A percentile compares a stretch with the other conserved stretches of the same genome.
phyloP scores from a whole-genome alignment of 1,140 invertebrate species.

The Ptiloglossa arizonensis region DNA sequence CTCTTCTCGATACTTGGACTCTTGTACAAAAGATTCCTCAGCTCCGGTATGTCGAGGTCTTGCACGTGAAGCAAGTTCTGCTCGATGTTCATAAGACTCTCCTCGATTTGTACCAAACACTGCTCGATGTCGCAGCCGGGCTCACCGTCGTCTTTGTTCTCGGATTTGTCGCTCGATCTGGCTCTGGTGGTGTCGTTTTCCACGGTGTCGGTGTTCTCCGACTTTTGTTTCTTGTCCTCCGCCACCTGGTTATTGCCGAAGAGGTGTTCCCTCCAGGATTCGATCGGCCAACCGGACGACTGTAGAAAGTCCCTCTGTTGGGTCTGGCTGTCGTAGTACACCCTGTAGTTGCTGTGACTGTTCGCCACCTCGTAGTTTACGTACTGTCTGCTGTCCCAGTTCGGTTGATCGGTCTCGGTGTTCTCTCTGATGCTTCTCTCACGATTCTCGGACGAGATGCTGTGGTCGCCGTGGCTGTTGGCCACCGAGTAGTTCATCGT shows the following conservation, averaged over 20 bases:
- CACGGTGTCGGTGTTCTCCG: background rate
- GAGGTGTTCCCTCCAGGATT: constrained; percentile 29
- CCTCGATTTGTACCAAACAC: constrained; percentile 73
- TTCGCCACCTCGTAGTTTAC: constrained; percentile 70
- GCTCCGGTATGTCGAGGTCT: constrained; percentile 71
- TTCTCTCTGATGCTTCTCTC: constrained; percentile 36
- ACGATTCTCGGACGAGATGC: constrained; percentile 43
- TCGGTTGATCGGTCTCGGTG: constrained; percentile 39
- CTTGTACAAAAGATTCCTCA: constrained; percentile 71
- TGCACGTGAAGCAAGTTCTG: constrained; percentile 73
- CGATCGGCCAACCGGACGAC: constrained; percentile 21
- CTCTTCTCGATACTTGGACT: constrained; percentile 70
- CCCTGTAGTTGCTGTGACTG: constrained; percentile 71
- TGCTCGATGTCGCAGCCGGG: constrained; percentile 72
- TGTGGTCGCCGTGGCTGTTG: constrained; percentile 69
- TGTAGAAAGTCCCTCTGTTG: constrained; percentile 40
- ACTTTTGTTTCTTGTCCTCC: background rate
- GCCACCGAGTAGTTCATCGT: constrained; percentile 47
- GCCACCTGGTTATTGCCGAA: background rate
- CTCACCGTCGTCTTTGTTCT: constrained; percentile 1
- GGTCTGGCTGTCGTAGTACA: constrained; percentile 67
- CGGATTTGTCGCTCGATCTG: background rate
- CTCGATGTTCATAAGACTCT: constrained; percentile 73
- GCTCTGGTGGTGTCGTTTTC: background rate
- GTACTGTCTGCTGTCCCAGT: constrained; percentile 30